phyloP scores from a whole-genome alignment of 2,797 vertebrate species.

The Schizopygopsis malacanthus region DNA sequence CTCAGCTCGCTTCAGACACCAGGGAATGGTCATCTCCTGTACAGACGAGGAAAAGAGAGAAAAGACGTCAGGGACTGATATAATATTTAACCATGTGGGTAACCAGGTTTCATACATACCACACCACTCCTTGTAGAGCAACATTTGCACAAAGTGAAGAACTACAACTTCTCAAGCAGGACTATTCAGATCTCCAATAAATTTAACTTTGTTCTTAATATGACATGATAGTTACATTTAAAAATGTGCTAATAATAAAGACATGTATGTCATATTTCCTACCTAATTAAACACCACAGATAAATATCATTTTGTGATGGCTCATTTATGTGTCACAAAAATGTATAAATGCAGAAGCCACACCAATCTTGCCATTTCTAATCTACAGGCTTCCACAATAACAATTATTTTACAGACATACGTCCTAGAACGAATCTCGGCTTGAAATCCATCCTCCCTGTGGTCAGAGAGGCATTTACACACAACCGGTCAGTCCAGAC shows the following conservation, averaged over 20 bases:
- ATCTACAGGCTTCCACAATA: not conserved
- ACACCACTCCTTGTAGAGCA: not conserved
- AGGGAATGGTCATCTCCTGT: conserved; percentile 85
- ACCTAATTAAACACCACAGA: not conserved
- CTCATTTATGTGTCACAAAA: not conserved
- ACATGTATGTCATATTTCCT: not conserved
- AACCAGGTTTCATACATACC: not conserved
- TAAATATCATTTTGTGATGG: not conserved
- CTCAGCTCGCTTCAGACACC: conserved; percentile 83
- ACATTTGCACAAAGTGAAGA: not conserved
- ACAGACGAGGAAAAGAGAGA: not conserved
- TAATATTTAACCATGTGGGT: not conserved
- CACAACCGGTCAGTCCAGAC: conserved; percentile 25
- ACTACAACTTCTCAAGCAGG: not conserved
- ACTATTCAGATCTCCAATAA: not conserved
- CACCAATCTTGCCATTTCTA: not conserved
- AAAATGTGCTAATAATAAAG: not conserved
- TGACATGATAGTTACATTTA: not conserved
- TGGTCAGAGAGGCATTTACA: conserved; percentile 34
- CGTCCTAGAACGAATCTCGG: not conserved
- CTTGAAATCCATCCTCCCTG: conserved; percentile 4
- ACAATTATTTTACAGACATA: conserved; percentile 8
- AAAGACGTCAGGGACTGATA: not conserved
- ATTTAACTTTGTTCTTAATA: not conserved
- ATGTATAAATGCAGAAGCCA: not conserved